These are phyloP conservation scores for Meta bourneti DNA, from an alignment of 2,888 invertebrate genomes.

Conservation along the genomic window DNA sequence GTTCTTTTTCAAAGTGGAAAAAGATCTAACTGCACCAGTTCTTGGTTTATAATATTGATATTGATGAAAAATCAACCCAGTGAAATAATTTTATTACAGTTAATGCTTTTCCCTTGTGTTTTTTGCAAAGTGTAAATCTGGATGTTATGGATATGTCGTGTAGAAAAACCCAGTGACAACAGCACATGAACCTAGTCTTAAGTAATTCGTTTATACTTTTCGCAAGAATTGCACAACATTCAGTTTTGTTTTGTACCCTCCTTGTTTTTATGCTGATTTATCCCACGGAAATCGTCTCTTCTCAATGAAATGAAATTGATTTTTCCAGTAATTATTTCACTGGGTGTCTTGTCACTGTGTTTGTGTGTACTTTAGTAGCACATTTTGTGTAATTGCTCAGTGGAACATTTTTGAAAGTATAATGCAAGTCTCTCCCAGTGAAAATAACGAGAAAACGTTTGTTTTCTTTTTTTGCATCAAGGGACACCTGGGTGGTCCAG, in stretches of 20 bases:
- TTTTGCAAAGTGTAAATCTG: constrained; percentile 14
- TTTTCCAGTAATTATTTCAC: constrained; percentile 70
- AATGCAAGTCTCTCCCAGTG: constrained; percentile 33
- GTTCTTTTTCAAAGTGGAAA: constrained; percentile 52
- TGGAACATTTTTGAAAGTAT: constrained; percentile 63
- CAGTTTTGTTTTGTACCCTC: constrained; percentile 17
- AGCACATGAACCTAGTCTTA: constrained; percentile 69
- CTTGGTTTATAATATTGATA: constrained; percentile 44
- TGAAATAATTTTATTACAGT: constrained; percentile 62
- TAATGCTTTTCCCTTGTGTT: constrained; percentile 15
- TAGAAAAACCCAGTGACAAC: constrained; percentile 54
- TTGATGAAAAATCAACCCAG: constrained; percentile 52
- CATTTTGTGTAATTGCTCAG: constrained; percentile 72
- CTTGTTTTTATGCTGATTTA: constrained; percentile 37
- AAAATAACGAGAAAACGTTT: constrained; percentile 34
- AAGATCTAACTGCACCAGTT: constrained; percentile 64
- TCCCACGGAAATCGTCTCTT: neutral
- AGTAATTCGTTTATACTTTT: constrained; percentile 33
- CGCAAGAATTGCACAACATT: constrained; percentile 61
- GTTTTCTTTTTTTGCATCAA: constrained; percentile 27
- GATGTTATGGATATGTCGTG: constrained; percentile 6
- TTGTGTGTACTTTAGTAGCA: constrained; percentile 71
- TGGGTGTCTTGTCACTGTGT: constrained; percentile 71
- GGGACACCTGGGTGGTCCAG: constrained; percentile 75
- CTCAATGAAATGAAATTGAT: constrained; percentile 11